Evolutionary conservation across 1,140 invertebrate genomes (phyloP), one percentile per base, ranked within the genome.

Genomic region (Plectus sambesii): DNA sequence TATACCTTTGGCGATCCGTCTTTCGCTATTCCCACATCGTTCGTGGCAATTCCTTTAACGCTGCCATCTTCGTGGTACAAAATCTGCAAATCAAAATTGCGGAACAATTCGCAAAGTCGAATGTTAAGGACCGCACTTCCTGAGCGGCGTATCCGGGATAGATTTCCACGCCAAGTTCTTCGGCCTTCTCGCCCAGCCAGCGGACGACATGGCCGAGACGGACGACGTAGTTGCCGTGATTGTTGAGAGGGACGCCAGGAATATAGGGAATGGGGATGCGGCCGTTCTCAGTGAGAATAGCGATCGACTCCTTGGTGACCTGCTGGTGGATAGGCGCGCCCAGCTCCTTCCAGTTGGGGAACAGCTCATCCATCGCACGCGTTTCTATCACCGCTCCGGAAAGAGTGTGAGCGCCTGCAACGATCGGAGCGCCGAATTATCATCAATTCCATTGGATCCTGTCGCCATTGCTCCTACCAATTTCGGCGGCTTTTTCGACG

Each of bases 341-440:
- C 62, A 82, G 80, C 55, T 96, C 89, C 66, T 89, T 82, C 92
- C 92, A 99, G 71, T 98, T 84, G 2, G 94, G 93, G 56, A 99
- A 83, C 0, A 99, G 75, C 75, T 97, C 89, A 61, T 88, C 81
- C 1, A 99, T 65, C 2, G 90, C 86, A 42, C 79, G 75, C 0
- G 92, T 84, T 74, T 99, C 92, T 24, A 99, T 81, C 55, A 92
- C 93, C 27, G 94, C 93, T n/a, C 94, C 94, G 9, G 90, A 97
- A 3, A 99, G 74, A 40, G 85, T 98, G 66, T 99, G 94, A 15
- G 84, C 87, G 59, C 81, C n/a, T n/a, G n/a, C n/a, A n/a, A n/a
- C n/a, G n/a, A n/a, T n/a, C n/a, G n/a, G n/a, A n/a, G n/a, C n/a
- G n/a, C n/a, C n/a, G n/a, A n/a, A n/a, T n/a, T n/a, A n/a, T n/a